phyloP scores from a whole-genome alignment of 1,140 invertebrate genomes.

The Acromyrmex echinatior region DNA sequence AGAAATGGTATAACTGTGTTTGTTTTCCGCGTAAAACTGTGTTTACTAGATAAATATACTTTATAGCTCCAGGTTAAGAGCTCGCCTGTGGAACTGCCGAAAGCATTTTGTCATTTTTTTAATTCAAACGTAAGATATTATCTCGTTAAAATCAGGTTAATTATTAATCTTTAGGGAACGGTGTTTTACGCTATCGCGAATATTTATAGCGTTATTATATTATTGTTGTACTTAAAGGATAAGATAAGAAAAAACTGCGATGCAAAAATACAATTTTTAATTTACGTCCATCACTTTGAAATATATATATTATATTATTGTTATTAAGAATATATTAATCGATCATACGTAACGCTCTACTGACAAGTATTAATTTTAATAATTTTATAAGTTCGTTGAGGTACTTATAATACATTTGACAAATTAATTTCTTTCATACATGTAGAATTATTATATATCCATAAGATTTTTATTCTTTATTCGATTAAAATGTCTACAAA shows the following conservation, averaged over 20 bases:
- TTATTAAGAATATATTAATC: neutral
- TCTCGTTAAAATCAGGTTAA: slow-evolving; percentile 22
- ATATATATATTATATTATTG: neutral
- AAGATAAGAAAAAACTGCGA: slow-evolving; percentile 22
- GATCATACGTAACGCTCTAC: slow-evolving; percentile 27
- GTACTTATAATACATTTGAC: neutral
- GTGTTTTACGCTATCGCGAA: neutral
- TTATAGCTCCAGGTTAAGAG: slow-evolving; percentile 33
- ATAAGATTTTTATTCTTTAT: neutral
- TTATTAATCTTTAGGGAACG: neutral
- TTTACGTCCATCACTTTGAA: neutral
- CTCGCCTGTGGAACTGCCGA: slow-evolving; percentile 5
- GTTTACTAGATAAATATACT: slow-evolving; percentile 41
- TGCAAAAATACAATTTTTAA: slow-evolving; percentile 48
- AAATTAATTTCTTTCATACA: slow-evolving; percentile 2
- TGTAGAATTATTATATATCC: slow-evolving; percentile 6
- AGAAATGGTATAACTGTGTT: slow-evolving; percentile 49
- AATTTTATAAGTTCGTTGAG: slow-evolving; percentile 8
- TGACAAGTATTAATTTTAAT: slow-evolving; percentile 26
- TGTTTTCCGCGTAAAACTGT: slow-evolving; percentile 39
- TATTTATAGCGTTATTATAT: slow-evolving; percentile 14
- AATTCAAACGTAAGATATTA: slow-evolving; percentile 25
- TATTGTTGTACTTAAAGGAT: neutral
- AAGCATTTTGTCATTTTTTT: slow-evolving; percentile 18
- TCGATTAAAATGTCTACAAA: slow-evolving; percentile 29